Percentiles rank a stretch among this genome's conserved stretches.
Conservation (phyloP, 2,113 vertebrate genomes). For the Cheilinus undulatus region DNA sequence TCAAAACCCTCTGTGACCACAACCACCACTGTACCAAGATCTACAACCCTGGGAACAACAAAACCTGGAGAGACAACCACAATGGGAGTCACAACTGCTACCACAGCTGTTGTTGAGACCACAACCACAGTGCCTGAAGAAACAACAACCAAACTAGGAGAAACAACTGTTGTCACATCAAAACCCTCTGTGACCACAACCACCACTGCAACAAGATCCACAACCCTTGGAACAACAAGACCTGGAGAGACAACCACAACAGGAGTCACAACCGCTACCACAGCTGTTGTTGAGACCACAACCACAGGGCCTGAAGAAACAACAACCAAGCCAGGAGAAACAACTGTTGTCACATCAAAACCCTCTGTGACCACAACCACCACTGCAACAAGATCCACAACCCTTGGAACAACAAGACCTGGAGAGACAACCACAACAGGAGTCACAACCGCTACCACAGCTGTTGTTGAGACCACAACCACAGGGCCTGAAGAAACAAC, state of each 20-base stretch:
- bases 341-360: not conserved
- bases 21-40: not conserved
- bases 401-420: not conserved
- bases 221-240: not conserved
- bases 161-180: conserved; percentile 5
- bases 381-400: too few species aligned
- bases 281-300: conserved; percentile 5
- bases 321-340: not conserved
- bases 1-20: conserved; percentile 12
- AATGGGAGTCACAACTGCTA: too few species aligned
- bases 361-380: not conserved
- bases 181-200: not conserved
- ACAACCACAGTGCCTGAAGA: too few species aligned
- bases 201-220: not conserved
- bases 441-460: not conserved
- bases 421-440: not conserved
- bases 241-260: not conserved
- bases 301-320: not conserved
- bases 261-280: not conserved
- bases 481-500: not conserved
- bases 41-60: not conserved
- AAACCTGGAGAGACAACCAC: not conserved
- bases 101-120: too few species aligned
- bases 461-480: not conserved
- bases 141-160: not conserved